Evolutionary conservation across 2,888 invertebrate genomes (phyloP).

Genomic region (Cetonia aurata): DNA sequence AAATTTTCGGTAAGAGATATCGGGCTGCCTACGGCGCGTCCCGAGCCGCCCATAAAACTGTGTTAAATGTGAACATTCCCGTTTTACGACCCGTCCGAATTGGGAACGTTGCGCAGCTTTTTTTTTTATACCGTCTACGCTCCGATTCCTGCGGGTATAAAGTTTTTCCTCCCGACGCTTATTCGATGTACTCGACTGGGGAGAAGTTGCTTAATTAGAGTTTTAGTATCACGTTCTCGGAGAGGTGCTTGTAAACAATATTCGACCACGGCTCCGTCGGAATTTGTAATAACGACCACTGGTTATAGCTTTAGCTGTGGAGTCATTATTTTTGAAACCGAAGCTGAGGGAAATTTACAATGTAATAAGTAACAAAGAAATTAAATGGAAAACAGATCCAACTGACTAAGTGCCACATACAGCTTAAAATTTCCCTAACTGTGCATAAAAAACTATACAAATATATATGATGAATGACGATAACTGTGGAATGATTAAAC

Average conservation of each 20-base stretch:
- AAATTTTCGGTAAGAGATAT: conserved; percentile 57
- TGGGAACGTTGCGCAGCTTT: conserved; percentile 54
- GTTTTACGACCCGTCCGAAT: conserved; percentile 60
- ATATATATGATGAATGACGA: too few species aligned
- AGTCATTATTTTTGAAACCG: too few species aligned
- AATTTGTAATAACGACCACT: too few species aligned
- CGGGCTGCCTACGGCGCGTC: conserved; percentile 50
- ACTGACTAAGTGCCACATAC: too few species aligned
- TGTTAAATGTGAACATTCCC: conserved; percentile 59
- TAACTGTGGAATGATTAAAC: too few species aligned
- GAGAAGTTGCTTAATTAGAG: conserved; percentile 29
- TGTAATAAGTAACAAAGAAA: too few species aligned
- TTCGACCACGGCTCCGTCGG: neutral
- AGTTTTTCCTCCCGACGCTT: conserved; percentile 14
- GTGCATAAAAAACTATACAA: too few species aligned
- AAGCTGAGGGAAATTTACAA: too few species aligned
- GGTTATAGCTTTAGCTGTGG: too few species aligned
- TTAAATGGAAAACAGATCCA: too few species aligned
- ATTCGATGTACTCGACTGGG: conserved; percentile 6
- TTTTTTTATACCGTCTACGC: conserved; percentile 3
- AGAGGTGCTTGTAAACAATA: conserved; percentile 10
- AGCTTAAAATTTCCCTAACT: too few species aligned
- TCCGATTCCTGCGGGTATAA: conserved; percentile 18
- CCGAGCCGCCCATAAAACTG: conserved; percentile 59
- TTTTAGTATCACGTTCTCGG: conserved; percentile 8